Conservation (phyloP, 1,140 invertebrate species). For the Calephelis virginiensis region DNA sequence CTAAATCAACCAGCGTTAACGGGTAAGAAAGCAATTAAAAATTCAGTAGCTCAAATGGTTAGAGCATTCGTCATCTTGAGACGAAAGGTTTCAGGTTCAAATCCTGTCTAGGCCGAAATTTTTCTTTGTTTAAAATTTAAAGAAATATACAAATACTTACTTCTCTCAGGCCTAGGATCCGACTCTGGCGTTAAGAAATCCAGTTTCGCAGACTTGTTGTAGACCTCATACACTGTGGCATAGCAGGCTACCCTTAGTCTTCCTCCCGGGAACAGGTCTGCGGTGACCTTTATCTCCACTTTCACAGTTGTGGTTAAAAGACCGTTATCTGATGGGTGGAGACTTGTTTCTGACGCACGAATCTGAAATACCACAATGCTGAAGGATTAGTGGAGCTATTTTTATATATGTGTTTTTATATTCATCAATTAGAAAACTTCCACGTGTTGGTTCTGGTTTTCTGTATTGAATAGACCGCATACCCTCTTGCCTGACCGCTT, state of each 20-base stretch:
- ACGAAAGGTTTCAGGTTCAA: too few species aligned
- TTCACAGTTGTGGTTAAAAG: conserved; percentile 48
- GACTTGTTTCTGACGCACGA: conserved; percentile 54
- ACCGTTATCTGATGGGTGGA: conserved; percentile 53
- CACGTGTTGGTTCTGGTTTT: neutral
- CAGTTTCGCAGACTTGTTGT: conserved; percentile 50
- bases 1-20: too few species aligned
- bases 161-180: conserved; percentile 67
- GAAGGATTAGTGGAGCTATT: neutral
- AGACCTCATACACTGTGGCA: conserved; percentile 55
- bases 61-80: too few species aligned
- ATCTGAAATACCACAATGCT: conserved; percentile 42
- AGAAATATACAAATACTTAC: conserved; percentile 37
- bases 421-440: neutral
- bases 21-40: too few species aligned
- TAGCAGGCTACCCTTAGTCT: conserved; percentile 56
- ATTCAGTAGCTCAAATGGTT: too few species aligned
- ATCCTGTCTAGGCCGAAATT: too few species aligned
- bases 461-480: too few species aligned
- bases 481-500: too few species aligned
- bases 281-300: conserved; percentile 52
- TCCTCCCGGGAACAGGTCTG: conserved; percentile 52
- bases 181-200: conserved; percentile 71
- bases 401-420: neutral
- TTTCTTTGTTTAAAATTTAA: neutral